Base-by-base conservation (phyloP, 2,113 vertebrate genomes). In the Nansenia antarctica region DNA sequence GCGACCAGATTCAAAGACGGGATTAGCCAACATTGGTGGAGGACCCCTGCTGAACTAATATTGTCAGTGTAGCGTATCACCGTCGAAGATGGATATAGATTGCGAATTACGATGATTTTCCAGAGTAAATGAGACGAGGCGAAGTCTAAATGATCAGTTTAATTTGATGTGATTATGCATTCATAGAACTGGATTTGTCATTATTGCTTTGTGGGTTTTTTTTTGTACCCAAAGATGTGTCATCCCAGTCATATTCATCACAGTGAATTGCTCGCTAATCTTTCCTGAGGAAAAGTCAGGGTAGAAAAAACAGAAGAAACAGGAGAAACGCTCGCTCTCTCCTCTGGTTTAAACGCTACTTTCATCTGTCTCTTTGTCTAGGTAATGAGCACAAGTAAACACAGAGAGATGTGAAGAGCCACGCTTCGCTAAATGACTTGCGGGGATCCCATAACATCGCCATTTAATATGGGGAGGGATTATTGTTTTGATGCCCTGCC, bases 381-480 rank as follows among this genome's bases (percentile, higher is more conserved):
- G 77, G 68, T 74, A 53, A 64, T 55, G 54, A 47, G 53, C 52
- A 49, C 52, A 34, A 60, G 61, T 69, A 81, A 81, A 77, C 63
- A 74, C 35, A 57, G 61, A 11, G 52, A 67, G 65, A 60, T 42
- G 30, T 12, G 22, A 69, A 71, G 67, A 68, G 90, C 92, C 93
- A 91, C 92, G 90, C 86, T 87, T 80, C 90, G 82, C 78, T 49
- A 82, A 89, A 87, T 90, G 85, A 90, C 88, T 90, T 86, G 82
- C 62, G 76, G 81, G 34, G 76, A 85, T 91, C 93, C 87, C 88
- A 73, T 84, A 85, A 89, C 91, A 83, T 90, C 89, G 71, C 67
- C 45, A 82, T 67, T 87, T 92, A 90, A 93, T 90, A 91, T 90
- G 86, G 86, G 82, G 91, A 93, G 92, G 88, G 88, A 91, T 93